Evolutionary conservation across 1,140 invertebrate genomes (phyloP).

Genomic region (Phymorhynchus buccinoides): DNA sequence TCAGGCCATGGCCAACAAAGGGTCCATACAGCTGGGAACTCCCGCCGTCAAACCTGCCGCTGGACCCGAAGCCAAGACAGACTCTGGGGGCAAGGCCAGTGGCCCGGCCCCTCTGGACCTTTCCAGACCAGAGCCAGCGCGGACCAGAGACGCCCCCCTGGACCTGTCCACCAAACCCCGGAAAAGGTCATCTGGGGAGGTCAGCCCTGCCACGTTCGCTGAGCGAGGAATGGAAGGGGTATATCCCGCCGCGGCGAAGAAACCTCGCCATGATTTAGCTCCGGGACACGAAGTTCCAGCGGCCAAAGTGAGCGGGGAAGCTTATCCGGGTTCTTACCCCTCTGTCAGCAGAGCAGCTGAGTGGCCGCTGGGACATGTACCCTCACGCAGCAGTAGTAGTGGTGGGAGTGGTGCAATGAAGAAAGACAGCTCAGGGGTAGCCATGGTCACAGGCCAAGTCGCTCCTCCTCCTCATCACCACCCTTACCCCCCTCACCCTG

Average conservation of each 20-base stretch:
- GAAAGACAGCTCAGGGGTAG: not conserved
- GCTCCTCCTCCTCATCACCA: not conserved
- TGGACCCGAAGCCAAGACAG: not conserved
- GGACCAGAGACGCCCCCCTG: conserved; percentile 48
- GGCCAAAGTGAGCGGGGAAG: not conserved
- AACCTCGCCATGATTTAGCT: conserved; percentile 11
- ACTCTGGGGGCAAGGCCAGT: not conserved
- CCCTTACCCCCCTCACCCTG: not conserved
- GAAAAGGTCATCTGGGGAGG: conserved; percentile 41
- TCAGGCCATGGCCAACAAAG: not conserved
- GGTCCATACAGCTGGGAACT: conserved; percentile 34
- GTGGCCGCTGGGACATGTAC: not conserved
- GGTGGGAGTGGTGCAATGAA: not conserved
- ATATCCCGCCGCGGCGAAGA: not conserved
- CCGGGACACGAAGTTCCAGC: not conserved
- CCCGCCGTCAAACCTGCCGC: conserved; percentile 29
- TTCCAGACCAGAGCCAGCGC: conserved; percentile 25
- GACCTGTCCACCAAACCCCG: conserved; percentile 54
- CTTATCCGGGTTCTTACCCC: not conserved
- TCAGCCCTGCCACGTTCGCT: not conserved
- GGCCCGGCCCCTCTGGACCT: conserved; percentile 43
- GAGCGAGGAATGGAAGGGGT: not conserved
- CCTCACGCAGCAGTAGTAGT: not conserved
- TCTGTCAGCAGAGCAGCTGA: not conserved
- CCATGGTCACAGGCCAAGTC: not conserved